Conservation (phyloP, 1,140 invertebrate genomes). For the Lanistes nyassanus region DNA sequence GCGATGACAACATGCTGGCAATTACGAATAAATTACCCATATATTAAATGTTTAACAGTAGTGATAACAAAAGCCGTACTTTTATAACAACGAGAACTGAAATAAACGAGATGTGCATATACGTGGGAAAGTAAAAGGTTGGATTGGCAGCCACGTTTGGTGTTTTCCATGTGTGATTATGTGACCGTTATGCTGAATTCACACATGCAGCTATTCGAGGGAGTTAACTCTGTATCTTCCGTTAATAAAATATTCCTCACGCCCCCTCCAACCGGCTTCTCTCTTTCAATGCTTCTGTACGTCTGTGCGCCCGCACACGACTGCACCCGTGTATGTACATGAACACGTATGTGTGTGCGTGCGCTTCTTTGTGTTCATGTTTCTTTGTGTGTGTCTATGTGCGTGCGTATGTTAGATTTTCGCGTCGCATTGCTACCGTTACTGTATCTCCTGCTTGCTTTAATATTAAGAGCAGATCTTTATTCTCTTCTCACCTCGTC, state of each 20-base stretch:
- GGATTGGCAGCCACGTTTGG: not conserved
- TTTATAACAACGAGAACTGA: too few species aligned
- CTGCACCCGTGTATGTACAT: not conserved
- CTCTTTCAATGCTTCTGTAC: not conserved
- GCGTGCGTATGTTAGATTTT: not conserved
- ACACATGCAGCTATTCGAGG: not conserved
- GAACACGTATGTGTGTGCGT: not conserved
- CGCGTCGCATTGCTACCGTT: not conserved
- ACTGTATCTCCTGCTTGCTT: not conserved
- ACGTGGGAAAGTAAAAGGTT: not conserved
- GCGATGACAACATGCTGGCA: too few species aligned
- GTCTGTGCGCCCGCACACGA: not conserved
- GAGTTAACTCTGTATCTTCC: not conserved
- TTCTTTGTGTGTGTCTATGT: not conserved
- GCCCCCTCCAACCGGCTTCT: not conserved
- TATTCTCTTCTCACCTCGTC: not conserved
- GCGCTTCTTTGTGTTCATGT: conserved; percentile 2
- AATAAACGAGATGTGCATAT: too few species aligned
- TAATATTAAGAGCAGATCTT: not conserved
- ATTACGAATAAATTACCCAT: too few species aligned
- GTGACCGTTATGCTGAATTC: not conserved
- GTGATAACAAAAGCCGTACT: too few species aligned
- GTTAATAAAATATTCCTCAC: too few species aligned
- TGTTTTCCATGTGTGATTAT: not conserved
- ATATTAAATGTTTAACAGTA: too few species aligned